Conservation (phyloP, 2,113 vertebrate species). For the Callipepla squamata region DNA sequence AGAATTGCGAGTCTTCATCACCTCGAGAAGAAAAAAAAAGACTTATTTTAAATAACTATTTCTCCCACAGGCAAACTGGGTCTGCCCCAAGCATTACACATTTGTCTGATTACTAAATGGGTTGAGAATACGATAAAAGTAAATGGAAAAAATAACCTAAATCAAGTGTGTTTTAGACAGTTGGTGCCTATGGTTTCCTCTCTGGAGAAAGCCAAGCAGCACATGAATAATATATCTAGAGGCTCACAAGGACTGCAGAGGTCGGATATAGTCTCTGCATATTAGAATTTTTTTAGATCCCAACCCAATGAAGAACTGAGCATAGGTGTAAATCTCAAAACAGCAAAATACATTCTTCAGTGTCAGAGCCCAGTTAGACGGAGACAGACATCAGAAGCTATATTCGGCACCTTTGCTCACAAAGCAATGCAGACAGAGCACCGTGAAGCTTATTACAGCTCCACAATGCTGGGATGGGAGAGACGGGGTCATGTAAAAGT, state of each 20-base stretch:
- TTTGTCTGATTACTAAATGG: conserved; percentile 55
- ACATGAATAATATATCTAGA: not conserved
- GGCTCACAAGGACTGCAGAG: not conserved
- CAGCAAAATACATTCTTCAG: not conserved
- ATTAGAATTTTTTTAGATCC: not conserved
- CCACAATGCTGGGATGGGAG: not conserved
- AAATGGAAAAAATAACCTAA: conserved; percentile 51
- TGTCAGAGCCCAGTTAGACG: not conserved
- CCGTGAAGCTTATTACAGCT: accelerated
- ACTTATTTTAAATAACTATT: conserved; percentile 64
- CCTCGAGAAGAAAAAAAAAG: conserved; percentile 25
- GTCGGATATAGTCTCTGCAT: not conserved
- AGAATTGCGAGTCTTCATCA: conserved; percentile 69
- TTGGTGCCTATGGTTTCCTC: not conserved
- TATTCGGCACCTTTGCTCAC: not conserved
- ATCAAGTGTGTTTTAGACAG: conserved; percentile 2
- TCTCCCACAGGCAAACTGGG: conserved; percentile 65
- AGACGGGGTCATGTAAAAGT: not conserved
- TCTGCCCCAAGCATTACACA: conserved; percentile 68
- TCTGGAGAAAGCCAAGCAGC: not conserved
- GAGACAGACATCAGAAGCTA: accelerated
- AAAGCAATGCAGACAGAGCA: accelerated
- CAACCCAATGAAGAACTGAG: not conserved
- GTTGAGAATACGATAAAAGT: conserved; percentile 60
- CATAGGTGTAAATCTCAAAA: not conserved